A percentile compares a stretch with the other conserved stretches of the same genome.
phyloP scores from a whole-genome alignment of 2,888 invertebrate species.

The Lepidonotus clava region DNA sequence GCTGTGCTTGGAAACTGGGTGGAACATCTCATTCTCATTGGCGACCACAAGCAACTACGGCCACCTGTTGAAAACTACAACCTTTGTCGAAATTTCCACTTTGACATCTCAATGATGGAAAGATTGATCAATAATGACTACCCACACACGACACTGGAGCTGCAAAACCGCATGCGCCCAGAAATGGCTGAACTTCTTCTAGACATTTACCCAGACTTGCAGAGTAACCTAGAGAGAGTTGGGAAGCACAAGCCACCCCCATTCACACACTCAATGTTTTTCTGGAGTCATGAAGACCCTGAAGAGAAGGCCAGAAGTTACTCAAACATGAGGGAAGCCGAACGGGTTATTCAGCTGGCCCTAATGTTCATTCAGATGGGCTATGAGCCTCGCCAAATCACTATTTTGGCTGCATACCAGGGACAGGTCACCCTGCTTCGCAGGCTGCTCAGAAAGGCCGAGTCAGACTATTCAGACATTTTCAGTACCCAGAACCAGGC shows the following conservation, averaged over 20 bases:
- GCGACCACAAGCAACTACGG: conserved; percentile 63
- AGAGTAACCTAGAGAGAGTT: conserved; percentile 57
- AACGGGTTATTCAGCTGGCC: conserved; percentile 58
- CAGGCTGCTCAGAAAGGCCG: conserved; percentile 31
- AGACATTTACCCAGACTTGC: conserved; percentile 61
- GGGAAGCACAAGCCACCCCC: conserved; percentile 25
- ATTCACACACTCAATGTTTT: conserved; percentile 61
- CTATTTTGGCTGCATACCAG: conserved; percentile 62
- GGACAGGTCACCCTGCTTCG: conserved; percentile 60
- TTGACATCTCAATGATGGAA: conserved; percentile 64
- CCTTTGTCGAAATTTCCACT: conserved; percentile 57
- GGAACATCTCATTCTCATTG: conserved; percentile 62
- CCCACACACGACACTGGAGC: conserved; percentile 35
- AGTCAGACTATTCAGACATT: neutral
- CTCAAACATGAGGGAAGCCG: conserved; percentile 60
- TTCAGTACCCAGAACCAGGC: too few species aligned
- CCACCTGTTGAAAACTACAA: conserved; percentile 60
- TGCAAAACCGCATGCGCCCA: conserved; percentile 63
- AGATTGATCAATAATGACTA: conserved; percentile 61
- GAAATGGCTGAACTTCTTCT: conserved; percentile 60
- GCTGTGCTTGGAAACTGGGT: conserved; percentile 57
- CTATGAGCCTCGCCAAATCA: conserved; percentile 57
- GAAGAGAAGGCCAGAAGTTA: conserved; percentile 59
- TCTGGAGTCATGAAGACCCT: conserved; percentile 61
- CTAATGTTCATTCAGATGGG: conserved; percentile 62